phyloP scores from a whole-genome alignment of 23 tunicate species.

The Trididemnum clinides region DNA sequence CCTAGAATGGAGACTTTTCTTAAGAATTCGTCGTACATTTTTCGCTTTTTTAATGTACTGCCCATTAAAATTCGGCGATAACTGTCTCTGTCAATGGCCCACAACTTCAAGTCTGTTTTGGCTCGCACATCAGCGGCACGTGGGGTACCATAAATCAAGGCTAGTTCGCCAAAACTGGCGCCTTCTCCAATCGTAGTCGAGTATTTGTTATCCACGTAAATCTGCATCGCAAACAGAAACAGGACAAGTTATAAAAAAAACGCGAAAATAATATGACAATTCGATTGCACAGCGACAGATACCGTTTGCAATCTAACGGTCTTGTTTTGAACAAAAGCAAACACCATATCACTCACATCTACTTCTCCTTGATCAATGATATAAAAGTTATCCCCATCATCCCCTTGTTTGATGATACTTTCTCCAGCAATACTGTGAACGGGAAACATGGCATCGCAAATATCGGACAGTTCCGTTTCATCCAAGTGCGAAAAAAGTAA shows the following conservation, averaged over 20 bases:
- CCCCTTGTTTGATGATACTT: constrained; percentile 95
- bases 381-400: constrained; percentile 96
- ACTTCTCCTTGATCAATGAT: constrained; percentile 98
- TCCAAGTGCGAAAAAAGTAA: constrained; percentile 92
- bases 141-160: constrained; percentile 95
- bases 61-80: constrained; percentile 98
- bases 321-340: no score
- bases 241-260: no score
- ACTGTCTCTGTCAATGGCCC: constrained; percentile 99
- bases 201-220: constrained; percentile 75
- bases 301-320: no score
- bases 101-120: constrained; percentile 85
- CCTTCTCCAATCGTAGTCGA: constrained; percentile 90
- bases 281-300: no score
- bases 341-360: constrained; percentile 90
- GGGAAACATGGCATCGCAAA: constrained; percentile 99
- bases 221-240: no score
- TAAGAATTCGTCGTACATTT: constrained; percentile 96
- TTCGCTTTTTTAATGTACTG: constrained; percentile 83
- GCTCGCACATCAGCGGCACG: constrained; percentile 97
- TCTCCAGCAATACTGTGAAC: constrained; percentile 72
- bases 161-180: constrained; percentile 97
- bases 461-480: constrained; percentile 91
- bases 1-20: constrained; percentile 93
- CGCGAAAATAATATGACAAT: no score